Evolutionary conservation across 1,140 invertebrate species (phyloP).

Genomic region (Drosophila seguyi): DNA sequence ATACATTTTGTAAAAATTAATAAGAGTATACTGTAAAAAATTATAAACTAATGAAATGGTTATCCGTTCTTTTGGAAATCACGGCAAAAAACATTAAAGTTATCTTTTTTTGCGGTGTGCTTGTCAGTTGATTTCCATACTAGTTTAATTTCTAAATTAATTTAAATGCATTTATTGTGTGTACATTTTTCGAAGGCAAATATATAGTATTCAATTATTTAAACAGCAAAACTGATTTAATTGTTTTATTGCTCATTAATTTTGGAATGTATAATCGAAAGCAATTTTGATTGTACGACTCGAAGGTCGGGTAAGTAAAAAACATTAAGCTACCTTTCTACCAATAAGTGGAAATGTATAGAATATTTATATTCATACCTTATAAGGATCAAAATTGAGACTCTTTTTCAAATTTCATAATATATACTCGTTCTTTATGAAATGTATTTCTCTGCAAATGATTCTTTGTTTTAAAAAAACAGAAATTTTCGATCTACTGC

Average conservation of each 20-base stretch:
- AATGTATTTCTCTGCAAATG: not conserved
- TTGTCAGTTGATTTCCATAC: constrained; percentile 73
- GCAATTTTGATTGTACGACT: constrained; percentile 32
- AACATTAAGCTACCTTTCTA: not conserved
- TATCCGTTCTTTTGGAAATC: constrained; percentile 64
- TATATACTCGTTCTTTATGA: not conserved
- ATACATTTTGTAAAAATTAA: constrained; percentile 81
- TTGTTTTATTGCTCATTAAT: constrained; percentile 44
- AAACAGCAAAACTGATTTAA: constrained; percentile 50
- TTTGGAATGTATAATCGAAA: constrained; percentile 18
- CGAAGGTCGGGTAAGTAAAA: not conserved
- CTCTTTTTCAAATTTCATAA: no score
- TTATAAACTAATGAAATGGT: constrained; percentile 59
- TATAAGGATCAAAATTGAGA: not conserved
- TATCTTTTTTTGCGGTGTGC: constrained; percentile 49
- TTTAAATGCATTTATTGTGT: constrained; percentile 78
- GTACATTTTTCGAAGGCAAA: constrained; percentile 74
- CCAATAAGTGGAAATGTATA: no score
- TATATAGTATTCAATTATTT: constrained; percentile 82
- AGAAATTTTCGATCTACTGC: no score
- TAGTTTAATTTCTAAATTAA: constrained; percentile 81
- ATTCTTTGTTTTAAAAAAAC: not conserved
- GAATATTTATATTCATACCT: not conserved
- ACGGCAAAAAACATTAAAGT: constrained; percentile 49
- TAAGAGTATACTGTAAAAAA: constrained; percentile 74